Evolutionary conservation across 2,888 invertebrate genomes (phyloP).

Genomic region (Ochlodes sylvanus): DNA sequence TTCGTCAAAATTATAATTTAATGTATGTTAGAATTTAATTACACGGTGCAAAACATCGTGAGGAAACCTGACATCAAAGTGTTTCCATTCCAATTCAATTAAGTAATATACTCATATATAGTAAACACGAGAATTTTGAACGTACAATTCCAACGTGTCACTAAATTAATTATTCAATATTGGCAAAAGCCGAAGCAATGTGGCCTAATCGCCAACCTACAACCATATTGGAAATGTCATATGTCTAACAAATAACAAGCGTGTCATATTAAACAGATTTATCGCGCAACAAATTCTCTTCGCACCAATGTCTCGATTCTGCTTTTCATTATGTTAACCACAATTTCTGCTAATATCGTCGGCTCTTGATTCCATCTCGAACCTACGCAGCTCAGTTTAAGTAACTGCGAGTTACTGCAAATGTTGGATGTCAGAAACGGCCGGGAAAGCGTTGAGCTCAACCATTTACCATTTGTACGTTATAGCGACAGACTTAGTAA

Average conservation of each 20-base stretch:
- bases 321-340: constrained; percentile 29
- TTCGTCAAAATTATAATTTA: too few relatives aligned
- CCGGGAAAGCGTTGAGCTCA: constrained; percentile 45
- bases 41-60: too few relatives aligned
- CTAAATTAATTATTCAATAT: constrained; percentile 21
- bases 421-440: constrained; percentile 44
- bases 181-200: constrained; percentile 16
- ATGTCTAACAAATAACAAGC: not conserved
- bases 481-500: constrained; percentile 9
- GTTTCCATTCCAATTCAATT: too few relatives aligned
- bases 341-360: constrained; percentile 37
- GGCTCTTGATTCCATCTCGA: constrained; percentile 45
- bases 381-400: constrained; percentile 45
- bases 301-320: constrained; percentile 3
- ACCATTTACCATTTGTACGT: constrained; percentile 34
- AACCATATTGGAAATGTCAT: not conserved
- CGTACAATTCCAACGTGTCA: not conserved
- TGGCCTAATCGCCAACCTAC: not conserved
- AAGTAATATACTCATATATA: too few relatives aligned
- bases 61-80: too few relatives aligned
- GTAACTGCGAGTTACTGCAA: constrained; percentile 43
- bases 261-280: not conserved
- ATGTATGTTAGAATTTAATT: too few relatives aligned
- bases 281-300: not conserved
- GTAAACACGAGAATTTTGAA: too few relatives aligned